phyloP scores from a whole-genome alignment of 2,113 vertebrate species.

The Zapus hudsonius region DNA sequence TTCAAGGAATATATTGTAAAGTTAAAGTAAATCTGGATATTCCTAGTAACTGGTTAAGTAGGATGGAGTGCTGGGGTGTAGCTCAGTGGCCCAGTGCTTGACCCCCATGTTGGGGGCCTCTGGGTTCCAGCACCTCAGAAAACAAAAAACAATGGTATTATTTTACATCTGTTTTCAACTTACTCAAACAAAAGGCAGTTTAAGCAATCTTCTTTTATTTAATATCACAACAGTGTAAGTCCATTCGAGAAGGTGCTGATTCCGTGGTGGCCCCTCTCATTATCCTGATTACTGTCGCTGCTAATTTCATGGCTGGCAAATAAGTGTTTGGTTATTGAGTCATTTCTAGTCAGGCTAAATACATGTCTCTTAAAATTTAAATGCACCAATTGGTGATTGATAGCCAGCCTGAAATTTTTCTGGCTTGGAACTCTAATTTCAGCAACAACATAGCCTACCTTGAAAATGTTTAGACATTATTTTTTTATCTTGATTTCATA shows the following conservation, averaged over 20 bases:
- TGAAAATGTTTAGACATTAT: too few relatives aligned
- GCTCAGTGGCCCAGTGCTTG: background rate
- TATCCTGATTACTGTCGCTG: too few relatives aligned
- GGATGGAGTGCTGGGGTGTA: background rate
- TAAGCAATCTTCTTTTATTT: background rate
- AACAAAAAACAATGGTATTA: background rate
- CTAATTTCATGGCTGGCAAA: conserved; percentile 34
- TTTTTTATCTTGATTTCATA: too few relatives aligned
- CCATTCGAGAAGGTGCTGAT: too few relatives aligned
- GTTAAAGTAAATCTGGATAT: conserved; percentile 63
- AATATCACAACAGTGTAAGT: background rate
- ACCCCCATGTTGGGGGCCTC: background rate
- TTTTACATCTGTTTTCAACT: conserved; percentile 28
- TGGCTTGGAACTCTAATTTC: too few relatives aligned
- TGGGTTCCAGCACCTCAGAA: background rate
- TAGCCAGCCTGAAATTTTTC: too few relatives aligned
- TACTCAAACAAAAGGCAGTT: conserved; percentile 15
- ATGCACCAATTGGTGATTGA: too few relatives aligned
- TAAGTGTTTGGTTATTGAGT: too few relatives aligned
- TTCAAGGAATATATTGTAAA: conserved; percentile 65
- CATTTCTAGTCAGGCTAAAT: too few relatives aligned
- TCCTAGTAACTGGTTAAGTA: conserved; percentile 63
- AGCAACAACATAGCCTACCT: too few relatives aligned
- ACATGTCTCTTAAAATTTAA: too few relatives aligned
- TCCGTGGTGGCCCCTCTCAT: too few relatives aligned